Conservation (phyloP, 2,797 vertebrate species). For the Rhodeus uyekii region DNA sequence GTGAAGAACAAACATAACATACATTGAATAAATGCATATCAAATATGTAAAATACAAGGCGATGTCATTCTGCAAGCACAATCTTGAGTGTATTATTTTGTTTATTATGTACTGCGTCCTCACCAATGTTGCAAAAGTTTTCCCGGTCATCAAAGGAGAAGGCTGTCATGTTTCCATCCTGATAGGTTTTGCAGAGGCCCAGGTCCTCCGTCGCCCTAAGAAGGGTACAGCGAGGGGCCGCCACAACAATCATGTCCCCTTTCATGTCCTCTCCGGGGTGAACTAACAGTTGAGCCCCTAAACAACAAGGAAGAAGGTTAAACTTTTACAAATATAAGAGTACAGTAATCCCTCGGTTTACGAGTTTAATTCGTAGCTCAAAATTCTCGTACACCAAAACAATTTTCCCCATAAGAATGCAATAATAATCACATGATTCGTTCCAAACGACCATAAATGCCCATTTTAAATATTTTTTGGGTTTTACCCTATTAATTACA, state of each 20-base stretch:
- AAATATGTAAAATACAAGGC: too few species aligned
- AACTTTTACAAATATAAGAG: too few species aligned
- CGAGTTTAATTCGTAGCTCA: too few species aligned
- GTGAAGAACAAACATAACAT: neutral
- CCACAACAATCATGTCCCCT: conserved; percentile 76
- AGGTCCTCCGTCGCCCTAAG: conserved; percentile 74
- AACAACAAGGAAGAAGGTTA: neutral
- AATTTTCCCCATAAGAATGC: too few species aligned
- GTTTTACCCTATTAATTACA: too few species aligned
- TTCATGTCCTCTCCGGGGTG: conserved; percentile 79
- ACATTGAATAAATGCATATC: too few species aligned
- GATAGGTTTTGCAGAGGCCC: conserved; percentile 76
- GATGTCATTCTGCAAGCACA: neutral
- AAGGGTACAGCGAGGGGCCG: conserved; percentile 77
- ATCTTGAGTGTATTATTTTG: neutral
- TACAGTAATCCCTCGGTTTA: too few species aligned
- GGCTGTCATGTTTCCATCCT: conserved; percentile 69
- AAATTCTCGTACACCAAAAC: too few species aligned
- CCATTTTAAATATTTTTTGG: too few species aligned
- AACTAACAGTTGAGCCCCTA: conserved; percentile 76
- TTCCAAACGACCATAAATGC: too few species aligned
- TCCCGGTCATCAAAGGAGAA: conserved; percentile 75
- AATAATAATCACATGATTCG: too few species aligned
- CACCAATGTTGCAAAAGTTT: conserved; percentile 76
- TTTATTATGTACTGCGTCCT: too few species aligned